These are phyloP conservation scores for Bembecia ichneumoniformis DNA, from an alignment of 2,888 invertebrate species.

Conservation along the genomic window DNA sequence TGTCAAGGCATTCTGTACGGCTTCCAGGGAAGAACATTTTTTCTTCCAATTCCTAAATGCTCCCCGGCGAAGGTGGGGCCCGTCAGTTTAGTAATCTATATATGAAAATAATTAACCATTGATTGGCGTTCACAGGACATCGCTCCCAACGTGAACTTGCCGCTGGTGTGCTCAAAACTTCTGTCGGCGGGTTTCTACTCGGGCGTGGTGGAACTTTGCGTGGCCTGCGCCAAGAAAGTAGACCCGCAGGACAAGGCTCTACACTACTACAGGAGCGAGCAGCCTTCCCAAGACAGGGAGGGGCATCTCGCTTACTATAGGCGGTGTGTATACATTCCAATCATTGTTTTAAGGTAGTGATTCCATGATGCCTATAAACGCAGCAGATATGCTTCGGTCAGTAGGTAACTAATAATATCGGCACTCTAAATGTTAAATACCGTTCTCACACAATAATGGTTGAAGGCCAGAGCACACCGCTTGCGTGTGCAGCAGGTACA, in stretches of 20 bases:
- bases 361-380: not conserved
- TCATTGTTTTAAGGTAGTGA: not conserved
- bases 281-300: conserved; percentile 86
- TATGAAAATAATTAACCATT: too few species aligned
- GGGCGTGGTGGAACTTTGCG: conserved; percentile 90
- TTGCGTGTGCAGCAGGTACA: too few species aligned
- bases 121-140: conserved; percentile 67
- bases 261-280: conserved; percentile 89
- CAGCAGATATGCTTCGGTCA: too few species aligned
- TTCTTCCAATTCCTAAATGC: too few species aligned
- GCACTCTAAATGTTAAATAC: too few species aligned
- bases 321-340: conserved; percentile 47
- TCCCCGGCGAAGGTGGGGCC: too few species aligned
- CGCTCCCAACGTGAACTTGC: conserved; percentile 87
- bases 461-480: too few species aligned
- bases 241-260: conserved; percentile 91
- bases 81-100: too few species aligned
- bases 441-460: too few species aligned
- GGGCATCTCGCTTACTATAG: conserved; percentile 82
- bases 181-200: conserved; percentile 85
- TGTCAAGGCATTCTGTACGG: too few species aligned
- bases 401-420: too few species aligned
- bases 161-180: conserved; percentile 88
- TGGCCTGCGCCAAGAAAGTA: conserved; percentile 86
- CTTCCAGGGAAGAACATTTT: too few species aligned